Conservation (phyloP, 2,888 invertebrate genomes). For the Acronicta psi region DNA sequence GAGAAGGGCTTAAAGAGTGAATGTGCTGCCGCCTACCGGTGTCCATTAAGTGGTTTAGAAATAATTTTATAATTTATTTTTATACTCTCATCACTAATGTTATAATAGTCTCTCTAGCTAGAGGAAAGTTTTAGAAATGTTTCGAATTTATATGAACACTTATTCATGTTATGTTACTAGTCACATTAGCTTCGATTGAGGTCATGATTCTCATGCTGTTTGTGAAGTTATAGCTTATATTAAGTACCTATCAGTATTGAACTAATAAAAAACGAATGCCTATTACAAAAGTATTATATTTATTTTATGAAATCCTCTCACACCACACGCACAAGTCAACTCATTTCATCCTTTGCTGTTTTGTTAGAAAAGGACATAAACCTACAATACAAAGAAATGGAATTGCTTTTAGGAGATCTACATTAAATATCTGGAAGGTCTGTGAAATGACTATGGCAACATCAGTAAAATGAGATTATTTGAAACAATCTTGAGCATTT, state of each 20-base stretch:
- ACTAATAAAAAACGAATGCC: constrained; percentile 48
- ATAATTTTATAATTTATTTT: constrained; percentile 48
- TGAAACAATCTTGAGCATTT: background rate
- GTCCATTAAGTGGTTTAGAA: constrained; percentile 27
- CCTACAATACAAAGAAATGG: too few species aligned
- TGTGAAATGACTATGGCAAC: background rate
- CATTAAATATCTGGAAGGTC: background rate
- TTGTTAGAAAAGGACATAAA: too few species aligned
- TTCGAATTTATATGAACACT: constrained; percentile 57
- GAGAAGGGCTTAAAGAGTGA: constrained; percentile 39
- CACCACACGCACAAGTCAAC: too few species aligned
- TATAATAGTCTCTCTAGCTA: constrained; percentile 58
- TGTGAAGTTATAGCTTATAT: constrained; percentile 54
- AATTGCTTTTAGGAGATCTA: too few species aligned
- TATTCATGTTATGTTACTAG: constrained; percentile 61
- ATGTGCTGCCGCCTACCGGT: constrained; percentile 5
- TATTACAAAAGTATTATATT: background rate
- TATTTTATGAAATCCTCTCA: too few species aligned
- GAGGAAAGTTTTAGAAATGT: constrained; percentile 45
- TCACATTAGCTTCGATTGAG: constrained; percentile 60
- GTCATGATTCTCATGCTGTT: constrained; percentile 58
- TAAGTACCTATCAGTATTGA: constrained; percentile 67
- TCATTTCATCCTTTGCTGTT: too few species aligned
- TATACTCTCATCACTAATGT: constrained; percentile 38
- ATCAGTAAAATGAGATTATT: background rate